These are phyloP conservation scores for Caenorhabditis plicata DNA, from an alignment of 2,888 invertebrate genomes.

Conservation along the genomic window DNA sequence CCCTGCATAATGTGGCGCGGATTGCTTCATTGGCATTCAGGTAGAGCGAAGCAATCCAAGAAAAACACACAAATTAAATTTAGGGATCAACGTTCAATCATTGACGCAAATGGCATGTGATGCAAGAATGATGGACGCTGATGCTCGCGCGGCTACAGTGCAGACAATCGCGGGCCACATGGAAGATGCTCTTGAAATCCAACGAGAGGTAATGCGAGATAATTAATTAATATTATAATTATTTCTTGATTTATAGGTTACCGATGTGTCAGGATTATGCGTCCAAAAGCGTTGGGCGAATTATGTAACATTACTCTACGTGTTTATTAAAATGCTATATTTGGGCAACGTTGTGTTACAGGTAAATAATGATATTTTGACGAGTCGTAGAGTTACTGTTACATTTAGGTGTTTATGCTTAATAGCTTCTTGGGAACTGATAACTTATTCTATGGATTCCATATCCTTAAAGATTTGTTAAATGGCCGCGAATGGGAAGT, in stretches of 20 bases:
- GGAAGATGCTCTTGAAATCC: slow-evolving; percentile 66
- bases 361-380: slow-evolving; percentile 9
- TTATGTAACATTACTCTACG: slow-evolving; percentile 66
- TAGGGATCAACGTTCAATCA: slow-evolving; percentile 68
- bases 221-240: not conserved
- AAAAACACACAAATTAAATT: slow-evolving; percentile 33
- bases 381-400: not conserved
- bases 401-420: slow-evolving; percentile 65
- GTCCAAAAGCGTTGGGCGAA: slow-evolving; percentile 66
- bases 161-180: slow-evolving; percentile 66
- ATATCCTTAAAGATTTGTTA: slow-evolving; percentile 65
- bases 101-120: slow-evolving; percentile 67
- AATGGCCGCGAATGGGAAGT: slow-evolving; percentile 66
- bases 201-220: slow-evolving; percentile 57
- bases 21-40: slow-evolving; percentile 68
- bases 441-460: slow-evolving; percentile 66
- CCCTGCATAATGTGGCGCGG: slow-evolving; percentile 70
- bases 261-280: slow-evolving; percentile 64
- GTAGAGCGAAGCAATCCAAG: slow-evolving; percentile 43
- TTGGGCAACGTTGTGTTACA: slow-evolving; percentile 64
- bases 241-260: slow-evolving; percentile 55
- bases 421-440: slow-evolving; percentile 66
- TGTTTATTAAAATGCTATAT: slow-evolving; percentile 66
- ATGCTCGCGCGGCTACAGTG: slow-evolving; percentile 65
- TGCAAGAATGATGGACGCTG: slow-evolving; percentile 66